Conservation (phyloP, 2,888 invertebrate genomes). For the Pemphredon lugubris region DNA sequence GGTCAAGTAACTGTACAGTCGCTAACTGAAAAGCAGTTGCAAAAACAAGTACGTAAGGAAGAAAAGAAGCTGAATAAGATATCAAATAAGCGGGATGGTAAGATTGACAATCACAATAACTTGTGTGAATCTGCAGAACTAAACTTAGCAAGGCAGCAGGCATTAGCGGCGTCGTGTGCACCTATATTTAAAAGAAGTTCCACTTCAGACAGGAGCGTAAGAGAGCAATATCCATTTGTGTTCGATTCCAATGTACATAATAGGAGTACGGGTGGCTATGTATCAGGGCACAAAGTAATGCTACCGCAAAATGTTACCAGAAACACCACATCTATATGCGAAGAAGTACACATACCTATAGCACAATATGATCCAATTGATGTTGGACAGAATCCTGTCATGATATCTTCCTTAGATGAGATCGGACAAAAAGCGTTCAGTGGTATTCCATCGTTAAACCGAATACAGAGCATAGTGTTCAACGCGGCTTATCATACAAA, state of each 20-base stretch:
- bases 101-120: constrained; percentile 79
- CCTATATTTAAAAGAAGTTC: constrained; percentile 81
- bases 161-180: constrained; percentile 80
- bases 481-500: constrained; percentile 97
- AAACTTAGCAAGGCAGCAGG: constrained; percentile 82
- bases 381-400: constrained; percentile 86
- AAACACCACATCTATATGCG: constrained; percentile 88
- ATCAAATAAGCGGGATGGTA: constrained; percentile 79
- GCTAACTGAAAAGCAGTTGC: constrained; percentile 89
- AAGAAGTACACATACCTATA: constrained; percentile 93
- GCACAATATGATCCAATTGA: constrained; percentile 84
- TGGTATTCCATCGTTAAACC: constrained; percentile 92
- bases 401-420: constrained; percentile 86
- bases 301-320: constrained; percentile 91
- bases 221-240: constrained; percentile 90
- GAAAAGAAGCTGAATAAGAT: constrained; percentile 88
- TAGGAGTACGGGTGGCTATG: constrained; percentile 86
- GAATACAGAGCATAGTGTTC: constrained; percentile 98
- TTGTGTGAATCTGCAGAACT: constrained; percentile 83
- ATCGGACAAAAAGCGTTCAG: constrained; percentile 95
- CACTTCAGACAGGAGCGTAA: constrained; percentile 71
- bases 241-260: constrained; percentile 90
- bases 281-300: constrained; percentile 89
- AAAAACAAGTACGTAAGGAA: constrained; percentile 90
- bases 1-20: constrained; percentile 93